Evolutionary conservation across 2,797 vertebrate species (phyloP), one percentile per base, ranked within the genome.

Genomic region (Pipistrellus pipistrellus): DNA sequence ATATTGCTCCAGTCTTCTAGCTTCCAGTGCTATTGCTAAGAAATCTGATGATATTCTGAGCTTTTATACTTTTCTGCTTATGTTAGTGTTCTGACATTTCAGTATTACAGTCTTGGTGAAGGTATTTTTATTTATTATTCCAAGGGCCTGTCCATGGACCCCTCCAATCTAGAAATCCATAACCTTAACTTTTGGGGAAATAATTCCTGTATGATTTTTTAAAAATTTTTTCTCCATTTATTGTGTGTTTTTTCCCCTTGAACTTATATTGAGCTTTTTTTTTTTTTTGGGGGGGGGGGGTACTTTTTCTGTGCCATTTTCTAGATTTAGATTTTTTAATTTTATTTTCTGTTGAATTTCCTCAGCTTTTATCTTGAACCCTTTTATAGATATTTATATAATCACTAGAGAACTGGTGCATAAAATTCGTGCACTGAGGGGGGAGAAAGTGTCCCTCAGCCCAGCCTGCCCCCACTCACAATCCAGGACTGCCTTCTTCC

Each of bases 341-440:
- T 20, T 20, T 53, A 51, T 57, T 83, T 76, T 51, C 71, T 84
- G 25, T 14, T 73, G 62, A 69, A 59, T 68, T 38, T 69, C 38
- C 15, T 93, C n/a, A 69, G 41, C 18, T 88, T 83, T 83, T 76
- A 93, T 51, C 59, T 88, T 88, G 51, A 82, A 20, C 14, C 3
- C 6, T 41, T 83, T 88, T 69, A 59, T 51, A 48, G 20, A 71
- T 53, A 48, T 69, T 71, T 84, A 66, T 75, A 27, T 73, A 77
- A 14, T 69, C 86, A 62, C 18, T 53, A 20, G 51, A 53, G 18
- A 53, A 17, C 18, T 17, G 51, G 51, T 53, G 18, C 51, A 53
- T 2, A 2, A 53, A 53, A 53, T 53, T 53, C 51, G 4, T 53
- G 51, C 51, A 53, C 51, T 53, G 51, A 2, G 51, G 51, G 18